These are phyloP conservation scores for Lagopus muta DNA, from an alignment of 2,113 vertebrate species.

Conservation along the genomic window DNA sequence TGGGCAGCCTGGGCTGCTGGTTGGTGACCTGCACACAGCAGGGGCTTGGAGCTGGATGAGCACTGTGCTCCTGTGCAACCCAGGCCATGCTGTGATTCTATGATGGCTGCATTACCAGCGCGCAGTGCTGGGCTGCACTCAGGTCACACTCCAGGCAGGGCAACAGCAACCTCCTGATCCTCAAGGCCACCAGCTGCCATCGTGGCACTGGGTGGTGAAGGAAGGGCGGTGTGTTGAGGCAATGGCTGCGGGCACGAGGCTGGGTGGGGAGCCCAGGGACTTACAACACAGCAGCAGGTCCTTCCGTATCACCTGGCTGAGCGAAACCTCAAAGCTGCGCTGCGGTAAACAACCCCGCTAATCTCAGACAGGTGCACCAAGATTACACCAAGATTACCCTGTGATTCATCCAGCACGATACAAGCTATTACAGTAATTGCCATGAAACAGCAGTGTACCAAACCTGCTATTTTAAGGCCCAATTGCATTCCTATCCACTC, in stretches of 20 bases:
- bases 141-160: background rate
- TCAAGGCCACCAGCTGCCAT: background rate
- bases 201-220: rapidly evolving
- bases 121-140: background rate
- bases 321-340: background rate
- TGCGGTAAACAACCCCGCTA: background rate
- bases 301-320: background rate
- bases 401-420: rapidly evolving
- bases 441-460: background rate
- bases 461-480: background rate
- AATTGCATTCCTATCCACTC: background rate
- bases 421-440: background rate
- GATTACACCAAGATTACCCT: background rate
- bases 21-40: too few relatives aligned
- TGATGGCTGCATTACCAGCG: rapidly evolving
- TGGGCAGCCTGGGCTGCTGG: too few relatives aligned
- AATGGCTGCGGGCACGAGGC: background rate
- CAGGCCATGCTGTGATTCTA: too few relatives aligned
- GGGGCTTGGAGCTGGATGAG: too few relatives aligned
- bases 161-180: rapidly evolving
- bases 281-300: background rate
- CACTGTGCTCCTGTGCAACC: too few relatives aligned
- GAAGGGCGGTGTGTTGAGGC: rapidly evolving
- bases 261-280: rapidly evolving
- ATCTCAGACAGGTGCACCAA: background rate